A percentile compares a stretch with the other conserved stretches of the same genome.
These are phyloP conservation scores for Lepidocyrtoides sp. DNA, from an alignment of 2,888 invertebrate species.

Conservation along the genomic window DNA sequence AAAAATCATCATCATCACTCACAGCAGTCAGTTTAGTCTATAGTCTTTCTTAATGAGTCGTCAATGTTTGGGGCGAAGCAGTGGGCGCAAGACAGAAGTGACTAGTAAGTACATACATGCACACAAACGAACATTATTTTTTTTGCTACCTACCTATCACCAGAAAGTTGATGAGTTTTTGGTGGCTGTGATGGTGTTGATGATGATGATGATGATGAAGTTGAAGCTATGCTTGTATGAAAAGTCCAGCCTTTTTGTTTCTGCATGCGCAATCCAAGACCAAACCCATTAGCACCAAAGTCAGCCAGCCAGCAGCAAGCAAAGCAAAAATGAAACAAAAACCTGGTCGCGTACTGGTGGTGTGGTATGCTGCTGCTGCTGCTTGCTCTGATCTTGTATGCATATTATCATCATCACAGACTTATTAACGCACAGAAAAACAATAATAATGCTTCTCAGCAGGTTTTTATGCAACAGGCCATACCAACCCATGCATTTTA, in stretches of 20 bases:
- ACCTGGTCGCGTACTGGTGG: constrained; percentile 23
- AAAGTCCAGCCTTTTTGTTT: constrained; percentile 79
- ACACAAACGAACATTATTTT: constrained; percentile 22
- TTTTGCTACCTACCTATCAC: constrained; percentile 5
- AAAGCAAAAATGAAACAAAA: constrained; percentile 62
- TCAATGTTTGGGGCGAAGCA: constrained; percentile 15
- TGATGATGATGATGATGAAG: constrained; percentile 8
- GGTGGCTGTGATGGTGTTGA: not conserved
- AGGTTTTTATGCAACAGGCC: not conserved
- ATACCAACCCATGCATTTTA: constrained; percentile 13
- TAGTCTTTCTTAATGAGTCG: constrained; percentile 66
- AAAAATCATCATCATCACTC: constrained; percentile 18
- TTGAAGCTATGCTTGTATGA: not conserved
- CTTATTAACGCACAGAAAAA: not conserved
- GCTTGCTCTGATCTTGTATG: not conserved
- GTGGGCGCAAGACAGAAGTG: constrained; percentile 68
- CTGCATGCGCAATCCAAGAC: constrained; percentile 77
- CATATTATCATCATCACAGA: constrained; percentile 9
- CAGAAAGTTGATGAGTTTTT: constrained; percentile 53
- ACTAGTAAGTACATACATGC: not conserved
- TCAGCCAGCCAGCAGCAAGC: constrained; percentile 71
- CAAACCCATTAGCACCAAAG: constrained; percentile 79
- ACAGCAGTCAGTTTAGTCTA: constrained; percentile 1
- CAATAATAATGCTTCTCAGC: not conserved
- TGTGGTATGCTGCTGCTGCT: constrained; percentile 17